phyloP scores from a whole-genome alignment of 2,888 invertebrate species.

The Eupeodes luniger region DNA sequence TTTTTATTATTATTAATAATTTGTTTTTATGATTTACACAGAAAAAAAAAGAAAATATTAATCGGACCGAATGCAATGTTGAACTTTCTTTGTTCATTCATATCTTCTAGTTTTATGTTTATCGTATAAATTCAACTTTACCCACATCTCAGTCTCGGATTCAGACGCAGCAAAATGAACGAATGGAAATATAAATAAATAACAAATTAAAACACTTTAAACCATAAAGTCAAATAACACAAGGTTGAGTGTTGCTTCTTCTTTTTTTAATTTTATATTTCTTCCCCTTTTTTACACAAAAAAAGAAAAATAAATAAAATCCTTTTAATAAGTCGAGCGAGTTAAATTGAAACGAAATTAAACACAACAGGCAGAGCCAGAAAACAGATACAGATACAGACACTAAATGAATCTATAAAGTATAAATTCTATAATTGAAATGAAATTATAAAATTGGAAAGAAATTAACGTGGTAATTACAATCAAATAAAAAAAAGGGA shows the following conservation, averaged over 20 bases:
- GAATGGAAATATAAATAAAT: slow-evolving; percentile 14
- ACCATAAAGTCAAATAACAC: not conserved
- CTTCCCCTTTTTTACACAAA: slow-evolving; percentile 1
- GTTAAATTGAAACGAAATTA: slow-evolving; percentile 4
- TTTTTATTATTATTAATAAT: not conserved
- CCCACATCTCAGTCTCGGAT: not conserved
- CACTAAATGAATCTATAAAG: slow-evolving; percentile 14
- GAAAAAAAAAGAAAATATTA: not conserved
- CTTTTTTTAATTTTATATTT: not conserved
- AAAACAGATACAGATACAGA: not conserved
- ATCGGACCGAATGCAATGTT: not conserved
- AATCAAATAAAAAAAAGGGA: slow-evolving; percentile 22
- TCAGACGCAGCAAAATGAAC: not conserved
- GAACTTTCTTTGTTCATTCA: slow-evolving; percentile 53
- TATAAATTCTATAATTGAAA: slow-evolving; percentile 61
- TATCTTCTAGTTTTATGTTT: not conserved
- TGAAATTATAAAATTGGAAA: slow-evolving; percentile 64
- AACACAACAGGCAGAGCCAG: not conserved
- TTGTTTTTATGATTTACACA: not conserved
- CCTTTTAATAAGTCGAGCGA: slow-evolving; percentile 12
- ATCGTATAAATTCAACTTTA: not conserved
- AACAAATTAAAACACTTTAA: slow-evolving; percentile 54
- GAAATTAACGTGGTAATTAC: slow-evolving; percentile 55
- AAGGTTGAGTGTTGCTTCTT: slow-evolving; percentile 30
- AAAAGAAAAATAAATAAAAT: slow-evolving; percentile 21